Conservation (phyloP, 2,113 vertebrate species). For the Xerus inauris region DNA sequence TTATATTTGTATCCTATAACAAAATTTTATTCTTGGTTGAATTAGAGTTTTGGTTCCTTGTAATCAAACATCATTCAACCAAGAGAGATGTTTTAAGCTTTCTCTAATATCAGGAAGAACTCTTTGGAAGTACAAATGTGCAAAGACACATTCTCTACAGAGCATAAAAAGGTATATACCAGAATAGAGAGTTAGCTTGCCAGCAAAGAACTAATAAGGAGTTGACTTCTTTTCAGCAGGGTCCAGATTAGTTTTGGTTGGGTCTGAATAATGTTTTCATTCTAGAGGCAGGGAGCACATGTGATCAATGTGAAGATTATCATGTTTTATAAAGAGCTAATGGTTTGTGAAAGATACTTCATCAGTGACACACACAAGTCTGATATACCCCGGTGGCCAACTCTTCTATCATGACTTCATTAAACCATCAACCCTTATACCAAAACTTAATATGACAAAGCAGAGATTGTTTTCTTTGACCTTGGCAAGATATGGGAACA, state of each 20-base stretch:
- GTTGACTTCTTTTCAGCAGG: not conserved
- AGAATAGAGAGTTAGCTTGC: conserved; percentile 37
- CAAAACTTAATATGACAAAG: not conserved
- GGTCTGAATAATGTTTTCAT: conserved; percentile 52
- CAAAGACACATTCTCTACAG: not conserved
- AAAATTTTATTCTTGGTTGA: not conserved
- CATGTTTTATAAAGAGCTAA: conserved; percentile 56
- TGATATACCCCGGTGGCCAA: not conserved
- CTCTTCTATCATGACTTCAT: conserved; percentile 51
- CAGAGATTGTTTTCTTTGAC: not conserved
- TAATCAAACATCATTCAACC: not conserved
- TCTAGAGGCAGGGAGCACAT: not conserved
- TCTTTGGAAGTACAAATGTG: not conserved
- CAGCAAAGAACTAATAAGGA: not conserved
- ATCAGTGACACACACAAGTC: not conserved
- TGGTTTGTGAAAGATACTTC: conserved; percentile 55
- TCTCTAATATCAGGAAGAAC: conserved; percentile 12
- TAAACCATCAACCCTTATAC: conserved; percentile 35
- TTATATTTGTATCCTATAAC: not conserved
- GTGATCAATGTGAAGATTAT: conserved; percentile 27
- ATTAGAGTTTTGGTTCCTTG: not conserved
- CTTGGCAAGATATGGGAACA: conserved; percentile 61
- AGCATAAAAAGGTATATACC: not conserved
- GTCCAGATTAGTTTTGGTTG: conserved; percentile 16
- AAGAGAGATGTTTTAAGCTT: not conserved